Conservation (phyloP, 2,113 vertebrate species). For the Clarias macrocephalus region DNA sequence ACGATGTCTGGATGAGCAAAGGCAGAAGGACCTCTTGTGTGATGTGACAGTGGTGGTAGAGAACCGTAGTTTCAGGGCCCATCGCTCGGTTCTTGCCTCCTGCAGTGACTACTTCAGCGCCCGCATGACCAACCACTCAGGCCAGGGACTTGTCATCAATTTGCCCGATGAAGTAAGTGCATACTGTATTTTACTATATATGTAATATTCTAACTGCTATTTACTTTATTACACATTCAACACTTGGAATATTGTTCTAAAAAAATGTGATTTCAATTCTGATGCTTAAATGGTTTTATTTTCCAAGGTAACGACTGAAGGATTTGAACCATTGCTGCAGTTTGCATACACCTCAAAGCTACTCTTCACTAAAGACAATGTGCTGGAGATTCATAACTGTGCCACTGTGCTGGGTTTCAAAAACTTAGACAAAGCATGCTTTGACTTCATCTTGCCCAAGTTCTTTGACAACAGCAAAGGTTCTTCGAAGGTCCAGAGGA, state of each 20-base stretch:
- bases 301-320: conserved; percentile 83
- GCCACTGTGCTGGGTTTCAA: conserved; percentile 82
- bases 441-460: conserved; percentile 89
- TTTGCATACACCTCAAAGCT: conserved; percentile 96
- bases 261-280: not conserved
- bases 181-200: not conserved
- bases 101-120: conserved; percentile 88
- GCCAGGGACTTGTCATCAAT: conserved; percentile 72
- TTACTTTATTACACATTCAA: not conserved
- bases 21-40: conserved; percentile 69
- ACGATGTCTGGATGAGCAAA: conserved; percentile 71
- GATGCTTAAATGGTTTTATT: not conserved
- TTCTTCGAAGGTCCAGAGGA: conserved; percentile 65
- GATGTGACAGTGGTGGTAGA: conserved; percentile 86
- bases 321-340: conserved; percentile 89
- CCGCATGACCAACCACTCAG: conserved; percentile 72
- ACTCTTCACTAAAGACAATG: conserved; percentile 83
- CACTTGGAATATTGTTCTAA: not conserved
- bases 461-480: conserved; percentile 76
- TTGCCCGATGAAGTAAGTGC: conserved; percentile 86
- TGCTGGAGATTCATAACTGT: conserved; percentile 83
- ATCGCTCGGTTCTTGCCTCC: conserved; percentile 86
- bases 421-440: conserved; percentile 90
- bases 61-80: conserved; percentile 85
- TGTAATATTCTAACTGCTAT: not conserved